Percentiles rank a stretch among this genome's conserved stretches.
Evolutionary conservation across 2,888 invertebrate species (phyloP).

Genomic region (Athetis lepigone): DNA sequence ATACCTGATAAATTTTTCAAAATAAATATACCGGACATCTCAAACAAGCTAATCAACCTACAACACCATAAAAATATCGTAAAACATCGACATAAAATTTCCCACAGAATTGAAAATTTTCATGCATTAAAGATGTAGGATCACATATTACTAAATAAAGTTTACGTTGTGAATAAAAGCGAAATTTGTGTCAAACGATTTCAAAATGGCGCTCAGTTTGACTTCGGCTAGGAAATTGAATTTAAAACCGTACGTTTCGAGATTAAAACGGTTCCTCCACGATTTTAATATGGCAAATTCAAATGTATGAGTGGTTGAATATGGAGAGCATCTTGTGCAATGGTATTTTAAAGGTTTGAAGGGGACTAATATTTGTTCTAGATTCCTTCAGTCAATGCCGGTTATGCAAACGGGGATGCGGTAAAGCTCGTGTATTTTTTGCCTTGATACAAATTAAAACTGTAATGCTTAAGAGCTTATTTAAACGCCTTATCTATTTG

Average conservation of each 20-base stretch:
- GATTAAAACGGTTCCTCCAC: conserved; percentile 40
- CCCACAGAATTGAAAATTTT: conserved; percentile 54
- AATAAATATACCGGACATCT: background rate
- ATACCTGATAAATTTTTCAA: too few species aligned
- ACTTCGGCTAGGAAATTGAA: conserved; percentile 51
- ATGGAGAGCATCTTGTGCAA: too few species aligned
- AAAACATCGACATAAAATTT: conserved; percentile 55
- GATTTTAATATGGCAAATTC: conserved; percentile 20
- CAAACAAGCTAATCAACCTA: conserved; percentile 22
- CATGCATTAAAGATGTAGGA: conserved; percentile 67
- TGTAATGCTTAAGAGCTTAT: too few species aligned
- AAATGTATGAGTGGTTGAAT: conserved; percentile 5
- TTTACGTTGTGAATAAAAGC: conserved; percentile 57
- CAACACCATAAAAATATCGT: conserved; percentile 44
- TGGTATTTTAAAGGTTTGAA: too few species aligned
- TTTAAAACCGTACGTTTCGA: conserved; percentile 52
- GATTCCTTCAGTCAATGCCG: too few species aligned
- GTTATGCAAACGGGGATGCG: too few species aligned
- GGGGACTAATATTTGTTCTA: too few species aligned
- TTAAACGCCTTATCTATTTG: too few species aligned
- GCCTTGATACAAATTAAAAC: too few species aligned
- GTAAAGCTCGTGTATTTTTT: too few species aligned
- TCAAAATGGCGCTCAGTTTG: conserved; percentile 33
- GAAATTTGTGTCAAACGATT: conserved; percentile 64
- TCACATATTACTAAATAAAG: conserved; percentile 56